Conservation (phyloP, 2,888 invertebrate genomes). For the Meganola albula region DNA sequence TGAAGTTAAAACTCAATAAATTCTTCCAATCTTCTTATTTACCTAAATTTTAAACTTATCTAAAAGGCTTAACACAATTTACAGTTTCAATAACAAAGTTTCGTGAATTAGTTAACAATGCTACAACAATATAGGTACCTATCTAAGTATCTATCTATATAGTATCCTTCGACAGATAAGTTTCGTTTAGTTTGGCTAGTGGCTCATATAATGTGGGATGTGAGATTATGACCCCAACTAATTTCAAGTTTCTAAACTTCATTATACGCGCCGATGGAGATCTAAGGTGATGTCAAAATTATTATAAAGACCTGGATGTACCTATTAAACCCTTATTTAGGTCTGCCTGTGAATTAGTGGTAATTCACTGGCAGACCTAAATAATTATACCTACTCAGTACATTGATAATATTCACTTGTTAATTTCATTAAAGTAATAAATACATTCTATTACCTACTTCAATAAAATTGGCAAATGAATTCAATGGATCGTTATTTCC, state of each 20-base stretch:
- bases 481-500: too few relatives aligned
- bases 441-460: too few relatives aligned
- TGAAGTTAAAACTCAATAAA: conserved; percentile 17
- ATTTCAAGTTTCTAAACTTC: conserved; percentile 69
- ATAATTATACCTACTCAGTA: neutral
- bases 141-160: conserved; percentile 22
- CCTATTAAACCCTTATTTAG: conserved; percentile 14
- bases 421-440: too few relatives aligned
- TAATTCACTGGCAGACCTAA: conserved; percentile 6
- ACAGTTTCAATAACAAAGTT: conserved; percentile 28
- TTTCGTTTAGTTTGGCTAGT: conserved; percentile 32
- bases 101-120: conserved; percentile 34
- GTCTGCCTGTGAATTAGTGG: conserved; percentile 13
- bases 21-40: conserved; percentile 10
- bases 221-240: conserved; percentile 61
- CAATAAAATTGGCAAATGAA: too few relatives aligned
- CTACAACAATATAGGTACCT: too few relatives aligned
- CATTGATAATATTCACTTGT: too few relatives aligned
- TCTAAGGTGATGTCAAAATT: conserved; percentile 59
- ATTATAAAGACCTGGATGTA: conserved; percentile 41
- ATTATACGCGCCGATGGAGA: conserved; percentile 64
- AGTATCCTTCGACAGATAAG: conserved; percentile 26
- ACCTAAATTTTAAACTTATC: conserved; percentile 17
- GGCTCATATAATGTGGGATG: conserved; percentile 44
- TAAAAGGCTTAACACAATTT: conserved; percentile 20